Base-by-base conservation (phyloP, 2,797 vertebrate species). In the Sebastes paucispinis region DNA sequence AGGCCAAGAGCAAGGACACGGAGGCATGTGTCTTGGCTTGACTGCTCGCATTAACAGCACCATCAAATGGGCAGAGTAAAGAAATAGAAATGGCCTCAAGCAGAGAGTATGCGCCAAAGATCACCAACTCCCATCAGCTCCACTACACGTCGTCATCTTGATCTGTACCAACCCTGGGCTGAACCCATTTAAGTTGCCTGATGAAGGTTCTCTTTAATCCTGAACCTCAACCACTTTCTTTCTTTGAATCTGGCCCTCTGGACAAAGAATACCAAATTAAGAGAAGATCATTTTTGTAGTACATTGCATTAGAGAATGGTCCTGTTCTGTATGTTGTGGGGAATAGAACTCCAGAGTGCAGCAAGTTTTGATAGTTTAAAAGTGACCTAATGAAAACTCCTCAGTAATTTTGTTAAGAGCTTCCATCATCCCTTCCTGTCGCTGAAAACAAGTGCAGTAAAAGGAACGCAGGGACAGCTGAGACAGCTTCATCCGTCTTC, bases 401-500 rank as follows among this genome's bases (percentile, higher is more conserved):
- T 66, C 70, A 59, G 74, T n/a, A 74, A 75, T 68, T 68, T 57
- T 58, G 63, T 83, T 73, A 32, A 70, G 69, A 77, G 71, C 68
- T 73, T 88, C 69, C 27, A 85, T 86, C 75, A 84, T 81, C 68
- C 86, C 62, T 80, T 86, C 87, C 79, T 81, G 67, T 84, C 27
- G 32, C 72, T 74, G 75, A 62, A 79, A 85, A 87, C 60, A 80
- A 85, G 71, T 71, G 69, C 72, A 79, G 77, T 59, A 68, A 80
- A 27, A 85, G 36, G 68, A 87, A 78, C 39, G 20, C 73, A 73
- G 70, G 69, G 73, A 79, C 72, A 81, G 87, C 75, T 32, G 13
- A 67, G 84, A 88, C 89, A 84, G 80, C 85, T 82, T 87, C 83
- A 87, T 92, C 82, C 13, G 77, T 91, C 90, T 88, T 78, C 69